Evolutionary conservation across 2,113 vertebrate species (phyloP), one percentile per base, ranked within the genome.

Genomic region (Muscicapa adusta): DNA sequence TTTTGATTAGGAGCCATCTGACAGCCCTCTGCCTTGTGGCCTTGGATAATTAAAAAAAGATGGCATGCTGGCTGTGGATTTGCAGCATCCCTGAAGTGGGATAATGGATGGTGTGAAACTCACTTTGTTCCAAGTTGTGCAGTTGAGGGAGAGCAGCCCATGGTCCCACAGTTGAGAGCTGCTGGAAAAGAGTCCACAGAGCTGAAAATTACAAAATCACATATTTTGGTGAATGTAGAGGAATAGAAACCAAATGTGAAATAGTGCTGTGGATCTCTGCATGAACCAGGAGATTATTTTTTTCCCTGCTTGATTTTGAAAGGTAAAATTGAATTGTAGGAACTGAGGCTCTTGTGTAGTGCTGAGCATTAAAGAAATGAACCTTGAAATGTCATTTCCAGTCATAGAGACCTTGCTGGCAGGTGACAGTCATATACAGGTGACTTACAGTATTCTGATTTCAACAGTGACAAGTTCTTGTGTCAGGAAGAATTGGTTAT

Each of bases 1-100:
- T 74, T 92, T 85, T 85, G 82, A 34, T 85, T 60, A 81, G 48
- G 56, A 74, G 16, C 66, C 81, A 76, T 91, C 87, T 94, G 66
- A 94, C 88, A 81, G 3, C 31, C 48, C 78, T 72, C 61, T 79
- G 81, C 28, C 70, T 93, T 25, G 13, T 67, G 88, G 88, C 77
- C 34, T 72, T 60, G 63, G 71, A 25, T 82, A 75, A 67, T 88
- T 84, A 38, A 53, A 82, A 67, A 33, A 67, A 57, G 45, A 26
- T 7, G 14, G 48, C 61, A 22, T 26, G 36, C 34, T 18, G 11
- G 43, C 74, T 79, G 43, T 0, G 3, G 48, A 23, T 75, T 82
- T 15, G 25, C 66, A 78, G 83, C 58, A 28, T 70, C n/a, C 61
- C 66, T 78, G 36, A 42, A 28, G 38, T 28, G 45, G 70, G 42